Conservation (phyloP, 2,113 vertebrate genomes). For the Chaenogobius annularis region DNA sequence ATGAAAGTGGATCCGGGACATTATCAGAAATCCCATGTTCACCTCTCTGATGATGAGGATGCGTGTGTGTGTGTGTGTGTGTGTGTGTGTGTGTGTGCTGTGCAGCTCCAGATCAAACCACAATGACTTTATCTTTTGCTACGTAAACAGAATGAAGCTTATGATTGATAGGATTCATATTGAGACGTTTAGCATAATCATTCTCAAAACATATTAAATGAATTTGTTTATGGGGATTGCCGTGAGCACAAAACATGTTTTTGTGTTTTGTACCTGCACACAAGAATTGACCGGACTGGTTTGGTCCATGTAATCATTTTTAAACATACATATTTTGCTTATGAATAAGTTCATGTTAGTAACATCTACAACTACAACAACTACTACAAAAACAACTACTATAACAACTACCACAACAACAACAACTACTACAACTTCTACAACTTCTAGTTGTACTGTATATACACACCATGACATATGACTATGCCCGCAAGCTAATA, state of each 20-base stretch:
- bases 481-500: not conserved
- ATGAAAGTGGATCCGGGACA: conserved; percentile 76
- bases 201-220: conserved; percentile 48
- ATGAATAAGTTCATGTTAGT: too few relatives aligned
- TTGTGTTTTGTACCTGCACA: conserved; percentile 3
- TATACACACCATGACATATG: not conserved
- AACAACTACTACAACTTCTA: not conserved
- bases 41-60: conserved; percentile 27
- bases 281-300: not conserved
- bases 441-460: too few relatives aligned
- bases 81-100: not conserved
- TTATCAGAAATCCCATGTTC: conserved; percentile 77
- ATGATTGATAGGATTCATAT: conserved; percentile 55
- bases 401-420: not conserved
- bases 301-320: not conserved
- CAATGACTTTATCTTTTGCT: conserved; percentile 55
- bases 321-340: not conserved
- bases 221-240: conserved; percentile 47
- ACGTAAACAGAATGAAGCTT: conserved; percentile 67
- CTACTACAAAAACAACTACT: too few relatives aligned
- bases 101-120: conserved; percentile 42
- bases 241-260: conserved; percentile 57
- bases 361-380: not conserved
- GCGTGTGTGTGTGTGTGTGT: conserved; percentile 3
- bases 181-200: conserved; percentile 39